Conservation (phyloP, 2,888 invertebrate genomes). For the Arctia plantaginis region DNA sequence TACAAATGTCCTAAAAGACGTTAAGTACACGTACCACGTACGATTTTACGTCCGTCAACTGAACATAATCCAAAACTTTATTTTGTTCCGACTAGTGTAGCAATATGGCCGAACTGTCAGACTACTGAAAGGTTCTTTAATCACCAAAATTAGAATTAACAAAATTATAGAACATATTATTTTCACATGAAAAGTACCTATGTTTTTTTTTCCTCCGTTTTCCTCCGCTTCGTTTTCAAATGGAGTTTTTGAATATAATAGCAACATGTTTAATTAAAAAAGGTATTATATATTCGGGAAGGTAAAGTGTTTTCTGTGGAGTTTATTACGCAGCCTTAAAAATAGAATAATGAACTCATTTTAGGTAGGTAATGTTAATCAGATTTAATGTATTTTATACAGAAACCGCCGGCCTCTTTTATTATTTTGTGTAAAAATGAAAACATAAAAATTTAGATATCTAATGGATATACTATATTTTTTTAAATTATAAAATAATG, state of each 20-base stretch:
- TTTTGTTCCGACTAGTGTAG: too few species aligned
- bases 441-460: neutral
- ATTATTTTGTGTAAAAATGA: neutral
- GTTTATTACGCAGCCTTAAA: conserved; percentile 6
- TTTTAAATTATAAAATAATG: neutral
- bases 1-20: too few species aligned
- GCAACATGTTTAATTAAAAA: conserved; percentile 1
- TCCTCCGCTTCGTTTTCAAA: neutral
- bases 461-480: neutral
- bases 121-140: too few species aligned
- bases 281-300: neutral
- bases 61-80: too few species aligned
- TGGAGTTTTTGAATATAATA: neutral
- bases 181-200: too few species aligned
- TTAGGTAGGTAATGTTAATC: neutral
- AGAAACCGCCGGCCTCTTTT: neutral
- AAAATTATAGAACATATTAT: neutral
- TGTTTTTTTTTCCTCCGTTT: too few species aligned
- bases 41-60: too few species aligned
- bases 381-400: neutral
- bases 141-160: too few species aligned
- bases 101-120: too few species aligned
- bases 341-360: conserved; percentile 5
- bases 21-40: too few species aligned
- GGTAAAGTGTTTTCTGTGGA: neutral